Conservation (phyloP, 2,797 vertebrate species). For the Threskiornis aethiopicus region DNA sequence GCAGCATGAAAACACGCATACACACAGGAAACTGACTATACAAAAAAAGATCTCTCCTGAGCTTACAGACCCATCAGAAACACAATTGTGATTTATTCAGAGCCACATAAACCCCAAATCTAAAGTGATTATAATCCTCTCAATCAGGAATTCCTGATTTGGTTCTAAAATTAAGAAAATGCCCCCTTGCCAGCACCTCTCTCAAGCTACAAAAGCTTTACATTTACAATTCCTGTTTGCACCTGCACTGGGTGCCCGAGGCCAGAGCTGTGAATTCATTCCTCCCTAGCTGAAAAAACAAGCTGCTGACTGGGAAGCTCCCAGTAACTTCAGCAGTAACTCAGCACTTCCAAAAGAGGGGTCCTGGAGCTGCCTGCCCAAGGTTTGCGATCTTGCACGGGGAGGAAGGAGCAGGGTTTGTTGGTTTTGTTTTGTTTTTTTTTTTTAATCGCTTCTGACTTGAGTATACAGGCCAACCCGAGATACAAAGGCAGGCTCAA, state of each 20-base stretch:
- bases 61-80: background rate
- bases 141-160: background rate
- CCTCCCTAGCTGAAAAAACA: background rate
- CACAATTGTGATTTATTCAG: background rate
- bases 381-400: background rate
- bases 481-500: background rate
- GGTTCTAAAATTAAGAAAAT: background rate
- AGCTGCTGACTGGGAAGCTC: background rate
- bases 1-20: background rate
- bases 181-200: background rate
- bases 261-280: background rate
- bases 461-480: background rate
- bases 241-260: background rate
- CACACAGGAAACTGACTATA: background rate
- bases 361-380: background rate
- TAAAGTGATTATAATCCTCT: background rate
- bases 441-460: background rate
- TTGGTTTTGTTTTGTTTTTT: background rate
- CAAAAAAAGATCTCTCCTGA: background rate
- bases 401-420: background rate
- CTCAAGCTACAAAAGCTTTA: background rate
- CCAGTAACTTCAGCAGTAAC: background rate
- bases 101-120: background rate
- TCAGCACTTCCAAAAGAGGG: background rate
- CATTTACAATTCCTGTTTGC: background rate